Evolutionary conservation across 2,113 vertebrate species (phyloP).

Genomic region (Garra rufa): DNA sequence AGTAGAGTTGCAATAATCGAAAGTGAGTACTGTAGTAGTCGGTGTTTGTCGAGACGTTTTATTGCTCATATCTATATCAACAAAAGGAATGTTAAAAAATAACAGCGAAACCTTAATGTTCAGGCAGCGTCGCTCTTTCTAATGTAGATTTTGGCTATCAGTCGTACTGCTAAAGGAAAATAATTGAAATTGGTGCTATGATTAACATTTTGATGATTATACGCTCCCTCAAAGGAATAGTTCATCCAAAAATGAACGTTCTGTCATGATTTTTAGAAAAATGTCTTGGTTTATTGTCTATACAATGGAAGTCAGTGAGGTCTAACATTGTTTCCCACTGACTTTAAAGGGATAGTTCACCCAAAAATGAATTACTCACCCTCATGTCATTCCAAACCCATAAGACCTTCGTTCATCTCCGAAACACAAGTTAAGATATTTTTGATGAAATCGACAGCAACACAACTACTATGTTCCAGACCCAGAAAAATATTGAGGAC

Average conservation of each 20-base stretch:
- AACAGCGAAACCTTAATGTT: conserved; percentile 38
- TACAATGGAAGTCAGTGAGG: background rate
- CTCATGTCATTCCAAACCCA: too few species aligned
- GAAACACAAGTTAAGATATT: too few species aligned
- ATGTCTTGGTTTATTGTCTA: background rate
- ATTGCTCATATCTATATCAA: conserved; percentile 49
- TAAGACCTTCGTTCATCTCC: too few species aligned
- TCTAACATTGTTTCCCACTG: background rate
- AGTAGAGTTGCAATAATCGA: conserved; percentile 75
- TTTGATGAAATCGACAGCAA: too few species aligned
- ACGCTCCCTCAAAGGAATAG: background rate
- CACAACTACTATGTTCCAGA: too few species aligned
- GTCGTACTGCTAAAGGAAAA: conserved; percentile 9
- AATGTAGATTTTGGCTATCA: conserved; percentile 46
- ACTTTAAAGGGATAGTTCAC: background rate
- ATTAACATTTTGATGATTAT: conserved; percentile 15
- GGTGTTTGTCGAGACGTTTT: conserved; percentile 65
- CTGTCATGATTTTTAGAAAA: background rate
- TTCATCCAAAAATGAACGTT: background rate
- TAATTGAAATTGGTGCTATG: conserved; percentile 72
- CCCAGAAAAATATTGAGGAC: too few species aligned
- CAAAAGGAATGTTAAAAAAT: conserved; percentile 54
- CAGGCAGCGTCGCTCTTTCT: conserved; percentile 59
- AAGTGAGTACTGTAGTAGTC: conserved; percentile 68
- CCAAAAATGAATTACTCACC: too few species aligned